Base-by-base conservation (phyloP, 2,888 invertebrate species). In the Lycaena phlaeas region DNA sequence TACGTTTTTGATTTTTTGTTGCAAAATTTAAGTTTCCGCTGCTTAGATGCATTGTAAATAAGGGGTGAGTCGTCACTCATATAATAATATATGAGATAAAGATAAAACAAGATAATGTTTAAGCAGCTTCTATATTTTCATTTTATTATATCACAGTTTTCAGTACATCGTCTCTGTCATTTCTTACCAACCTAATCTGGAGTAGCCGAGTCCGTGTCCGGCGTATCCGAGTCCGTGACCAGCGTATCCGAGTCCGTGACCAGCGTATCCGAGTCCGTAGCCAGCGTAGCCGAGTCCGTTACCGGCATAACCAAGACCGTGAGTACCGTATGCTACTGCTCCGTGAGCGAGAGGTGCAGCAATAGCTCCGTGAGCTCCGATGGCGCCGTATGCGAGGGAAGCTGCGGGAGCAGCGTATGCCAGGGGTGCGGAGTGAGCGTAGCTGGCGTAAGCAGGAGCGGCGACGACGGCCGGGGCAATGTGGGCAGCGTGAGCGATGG, bases 261-360 rank as follows among this genome's bases (percentile, higher is more conserved):
- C 49, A 11, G 50, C 53, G 26, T 48, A 48, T 25, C 37, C 44
- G 38, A 46, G 40, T 27, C 49, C 50, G 42, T 45, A 40, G 10
- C 30, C 30, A 17, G 30, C 40, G 43, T 15, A 61, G 42, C 52
- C 63, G 62, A 44, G 43, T 5, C 18, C 45, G 12, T n/a, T n/a
- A n/a, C n/a, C n/a, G n/a, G n/a, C n/a, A n/a, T n/a, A n/a, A n/a
- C n/a, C n/a, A n/a, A 31, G 31, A n/a, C 42, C 41, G 6, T 26
- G 37, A 14, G 22, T 18, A 11, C 48, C 47, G 22, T 43, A 42
- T 5, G 50, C 48, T 29, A 39, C 43, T 40, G 49, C 46, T 14
- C 42, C 49, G 43, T 62, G 48, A 34, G 57, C 58, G 25, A 59
- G 48, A 11, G 54, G 53, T 15, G 57, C 57, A 12, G 53, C 54